A percentile compares a stretch with the other conserved stretches of the same genome.
These are phyloP conservation scores for Bombus haemorrhoidalis DNA, from an alignment of 1,140 invertebrate genomes.

Conservation along the genomic window DNA sequence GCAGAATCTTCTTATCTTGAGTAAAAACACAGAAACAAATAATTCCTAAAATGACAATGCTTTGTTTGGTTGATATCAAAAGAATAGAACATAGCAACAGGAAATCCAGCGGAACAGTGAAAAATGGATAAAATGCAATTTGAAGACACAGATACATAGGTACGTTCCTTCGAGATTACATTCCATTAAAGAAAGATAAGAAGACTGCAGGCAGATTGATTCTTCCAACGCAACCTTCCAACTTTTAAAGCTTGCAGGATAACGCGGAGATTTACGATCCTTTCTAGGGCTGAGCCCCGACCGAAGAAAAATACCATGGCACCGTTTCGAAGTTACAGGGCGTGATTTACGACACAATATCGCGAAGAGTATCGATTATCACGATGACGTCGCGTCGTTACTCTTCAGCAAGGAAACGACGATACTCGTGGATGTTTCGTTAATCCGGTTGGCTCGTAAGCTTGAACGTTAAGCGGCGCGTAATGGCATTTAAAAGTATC, in stretches of 20 bases:
- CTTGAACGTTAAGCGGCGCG: slow-evolving; percentile 1
- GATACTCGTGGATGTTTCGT: background rate
- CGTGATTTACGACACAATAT: slow-evolving; percentile 36
- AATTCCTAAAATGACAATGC: too few relatives aligned
- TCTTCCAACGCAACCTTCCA: background rate
- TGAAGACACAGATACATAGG: background rate
- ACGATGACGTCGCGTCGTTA: slow-evolving; percentile 19
- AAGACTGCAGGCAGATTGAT: slow-evolving; percentile 9
- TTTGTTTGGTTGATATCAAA: too few relatives aligned
- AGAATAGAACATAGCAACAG: too few relatives aligned
- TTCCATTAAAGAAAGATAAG: background rate
- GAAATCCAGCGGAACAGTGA: background rate
- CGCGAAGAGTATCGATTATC: slow-evolving; percentile 40
- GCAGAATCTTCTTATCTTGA: too few relatives aligned
- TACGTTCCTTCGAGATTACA: background rate
- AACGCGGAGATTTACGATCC: slow-evolving; percentile 19
- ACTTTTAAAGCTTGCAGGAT: background rate
- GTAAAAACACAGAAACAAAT: too few relatives aligned
- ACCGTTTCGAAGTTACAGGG: background rate
- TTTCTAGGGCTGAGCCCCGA: background rate
- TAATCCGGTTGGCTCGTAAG: background rate
- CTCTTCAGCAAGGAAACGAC: background rate
- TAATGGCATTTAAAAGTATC: slow-evolving; percentile 40
- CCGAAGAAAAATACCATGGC: background rate
- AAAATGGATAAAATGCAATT: background rate